Percentiles rank a stretch among this genome's conserved stretches.
Conservation (phyloP, 2,888 invertebrate species). For the Drosophila birchii region DNA sequence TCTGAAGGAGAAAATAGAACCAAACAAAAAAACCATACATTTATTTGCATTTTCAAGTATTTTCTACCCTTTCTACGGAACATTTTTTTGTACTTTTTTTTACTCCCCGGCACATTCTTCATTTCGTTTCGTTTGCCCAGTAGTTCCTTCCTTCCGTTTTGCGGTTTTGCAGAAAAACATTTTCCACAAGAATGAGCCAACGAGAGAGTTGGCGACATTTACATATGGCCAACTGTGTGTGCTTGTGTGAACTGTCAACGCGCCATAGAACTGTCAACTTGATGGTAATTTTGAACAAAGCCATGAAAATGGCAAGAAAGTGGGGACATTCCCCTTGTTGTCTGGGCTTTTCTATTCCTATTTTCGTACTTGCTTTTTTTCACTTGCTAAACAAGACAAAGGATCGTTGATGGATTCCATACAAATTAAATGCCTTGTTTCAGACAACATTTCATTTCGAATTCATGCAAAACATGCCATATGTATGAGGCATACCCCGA, state of each 20-base stretch:
- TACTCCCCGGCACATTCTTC: conserved; percentile 65
- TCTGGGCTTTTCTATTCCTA: conserved; percentile 37
- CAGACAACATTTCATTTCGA: conserved; percentile 77
- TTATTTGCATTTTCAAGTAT: conserved; percentile 80
- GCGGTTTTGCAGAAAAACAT: conserved; percentile 68
- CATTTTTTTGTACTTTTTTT: not conserved
- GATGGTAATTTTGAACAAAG: conserved; percentile 80
- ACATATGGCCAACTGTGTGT: conserved; percentile 66
- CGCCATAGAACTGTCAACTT: conserved; percentile 83
- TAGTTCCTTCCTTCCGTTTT: conserved; percentile 77
- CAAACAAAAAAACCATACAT: conserved; percentile 69
- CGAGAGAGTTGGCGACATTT: conserved; percentile 71
- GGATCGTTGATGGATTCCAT: conserved; percentile 79
- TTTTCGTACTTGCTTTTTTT: conserved; percentile 1
- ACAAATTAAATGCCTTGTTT: conserved; percentile 70
- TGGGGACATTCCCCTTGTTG: conserved; percentile 46
- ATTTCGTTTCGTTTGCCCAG: conserved; percentile 68
- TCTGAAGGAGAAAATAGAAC: conserved; percentile 11
- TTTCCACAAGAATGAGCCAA: conserved; percentile 77
- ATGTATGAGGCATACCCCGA: conserved; percentile 64
- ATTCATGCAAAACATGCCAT: conserved; percentile 73
- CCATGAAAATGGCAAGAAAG: conserved; percentile 72
- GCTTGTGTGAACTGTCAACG: conserved; percentile 79
- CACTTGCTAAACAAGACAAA: conserved; percentile 58
- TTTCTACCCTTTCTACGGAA: conserved; percentile 43